Evolutionary conservation across 30 jellyfish, hydroid and myxozoan species (phyloP), one percentile per base, ranked within the genome.

Genomic region (Cassiopea xamachana): DNA sequence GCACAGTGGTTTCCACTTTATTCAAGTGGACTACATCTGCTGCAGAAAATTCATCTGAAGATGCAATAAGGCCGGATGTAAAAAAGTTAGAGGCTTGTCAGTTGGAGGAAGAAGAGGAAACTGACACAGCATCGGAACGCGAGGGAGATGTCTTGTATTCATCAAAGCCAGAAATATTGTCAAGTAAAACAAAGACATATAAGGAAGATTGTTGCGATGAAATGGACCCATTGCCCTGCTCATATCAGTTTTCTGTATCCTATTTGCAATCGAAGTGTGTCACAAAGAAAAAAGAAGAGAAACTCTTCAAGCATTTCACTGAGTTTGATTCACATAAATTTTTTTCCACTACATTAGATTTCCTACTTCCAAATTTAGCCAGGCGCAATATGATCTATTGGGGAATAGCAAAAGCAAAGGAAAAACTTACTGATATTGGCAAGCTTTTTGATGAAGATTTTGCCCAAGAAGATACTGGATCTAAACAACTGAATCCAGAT

Each of bases 111-210:
- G 7, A 0, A 73, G 81, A 73, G 39, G 81, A 48, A 10, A 73
- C 81, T 51, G 81, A 73, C 51, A 73, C 81, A 27, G 48, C 81
- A 19, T 73, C 81, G 18, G 81, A 73, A 73, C 55, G 55, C 18
- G 81, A 73, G 39, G 81, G 55, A 27, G 81, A 73, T 51, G 81
- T 4, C 39, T 17, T 73, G 81, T 73, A 27, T 39, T 50, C 81
- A 10, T 48, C 48, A 73, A 73, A 27, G 55, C 55, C 7, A 1
- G 39, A 73, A 18, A 48, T 73, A 18, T 13, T 73, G 10, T 73
- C 81, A 16, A 73, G 81, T 14, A 73, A 73, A 50, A 27, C 51
- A 19, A 19, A 73, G 39, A 73, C 81, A 17, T 13, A 14, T 73
- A 17, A 1, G 18, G 55, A 73, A 73, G 48, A 73, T 17, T 13